Evolutionary conservation across 2,888 invertebrate genomes (phyloP).

Genomic region (Ophion ellenae): DNA sequence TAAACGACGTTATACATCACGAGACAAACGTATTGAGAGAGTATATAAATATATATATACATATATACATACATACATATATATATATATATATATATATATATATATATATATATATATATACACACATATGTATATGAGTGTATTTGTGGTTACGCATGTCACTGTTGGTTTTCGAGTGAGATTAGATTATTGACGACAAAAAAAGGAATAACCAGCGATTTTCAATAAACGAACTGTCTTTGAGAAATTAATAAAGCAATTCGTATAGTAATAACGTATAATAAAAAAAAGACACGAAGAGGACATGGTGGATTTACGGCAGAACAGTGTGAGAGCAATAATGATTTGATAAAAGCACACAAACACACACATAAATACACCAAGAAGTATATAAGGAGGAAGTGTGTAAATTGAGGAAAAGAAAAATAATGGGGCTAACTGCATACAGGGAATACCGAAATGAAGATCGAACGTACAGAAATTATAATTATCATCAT

Average conservation of each 20-base stretch:
- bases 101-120: background rate
- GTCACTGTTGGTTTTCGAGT: constrained; percentile 8
- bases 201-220: constrained; percentile 34
- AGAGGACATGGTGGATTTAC: constrained; percentile 10
- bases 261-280: constrained; percentile 64
- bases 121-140: background rate
- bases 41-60: background rate
- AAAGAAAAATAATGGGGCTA: constrained; percentile 50
- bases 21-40: background rate
- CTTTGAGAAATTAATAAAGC: constrained; percentile 17
- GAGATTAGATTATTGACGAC: constrained; percentile 29
- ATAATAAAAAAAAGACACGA: constrained; percentile 53
- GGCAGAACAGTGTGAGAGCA: constrained; percentile 25
- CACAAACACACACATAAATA: background rate
- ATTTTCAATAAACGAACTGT: constrained; percentile 39
- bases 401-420: constrained; percentile 31
- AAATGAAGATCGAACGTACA: constrained; percentile 49
- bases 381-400: constrained; percentile 8
- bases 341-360: constrained; percentile 21
- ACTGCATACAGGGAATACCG: constrained; percentile 68
- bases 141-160: constrained; percentile 27
- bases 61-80: background rate
- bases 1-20: constrained; percentile 3
- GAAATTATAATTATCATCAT: constrained; percentile 47
- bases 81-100: background rate